Base-by-base conservation (phyloP, 2,797 vertebrate species). In the Clarias laeviceps region DNA sequence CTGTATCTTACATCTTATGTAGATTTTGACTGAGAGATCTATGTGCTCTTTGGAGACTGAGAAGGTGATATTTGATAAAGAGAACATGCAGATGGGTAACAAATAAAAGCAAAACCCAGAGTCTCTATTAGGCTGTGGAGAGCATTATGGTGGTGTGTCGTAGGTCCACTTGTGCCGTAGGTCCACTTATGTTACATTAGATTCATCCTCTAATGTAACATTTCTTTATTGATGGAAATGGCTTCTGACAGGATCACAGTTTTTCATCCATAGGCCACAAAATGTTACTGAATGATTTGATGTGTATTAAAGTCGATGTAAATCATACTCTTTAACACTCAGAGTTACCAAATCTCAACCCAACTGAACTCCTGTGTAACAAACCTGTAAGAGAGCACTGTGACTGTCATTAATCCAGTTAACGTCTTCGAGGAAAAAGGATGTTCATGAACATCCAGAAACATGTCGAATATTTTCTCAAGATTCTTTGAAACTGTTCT, bases 41-140 rank as follows among this genome's bases (percentile, higher is more conserved):
- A 0, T 50, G 32, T 50, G 20, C 9, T 77, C 9, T 24, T 6
- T 81, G 59, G 45, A 27, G 20, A 32, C 45, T 27, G 27, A 72
- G 37, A 85, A 37, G 69, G 34, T 56, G 24, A 64, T 54, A 29
- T 37, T 79, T 20, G 24, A 40, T 80, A 72, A 72, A 61, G 64
- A 77, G 50, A 70, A n/a, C 17, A 78, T 59, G 40, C 17, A 77
- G 4, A 57, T 57, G 6, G 45, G 45, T 12, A 57, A 32, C 8
- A 62, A 24, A 61, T 79, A 0, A 17, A 59, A 59, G n/a, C 18
- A n/a, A 61, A 59, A 5, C 54, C 1, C 4, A 11, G 29, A 22
- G 74, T 2, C 1, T n/a, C 24, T 27, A 1, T 20, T 34, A 34
- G 20, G 18, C 32, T 68, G 34, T 70, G 37, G 37, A 45, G 37